These are phyloP conservation scores for Lapara coniferarum DNA, from an alignment of 2,888 invertebrate genomes.

Conservation along the genomic window DNA sequence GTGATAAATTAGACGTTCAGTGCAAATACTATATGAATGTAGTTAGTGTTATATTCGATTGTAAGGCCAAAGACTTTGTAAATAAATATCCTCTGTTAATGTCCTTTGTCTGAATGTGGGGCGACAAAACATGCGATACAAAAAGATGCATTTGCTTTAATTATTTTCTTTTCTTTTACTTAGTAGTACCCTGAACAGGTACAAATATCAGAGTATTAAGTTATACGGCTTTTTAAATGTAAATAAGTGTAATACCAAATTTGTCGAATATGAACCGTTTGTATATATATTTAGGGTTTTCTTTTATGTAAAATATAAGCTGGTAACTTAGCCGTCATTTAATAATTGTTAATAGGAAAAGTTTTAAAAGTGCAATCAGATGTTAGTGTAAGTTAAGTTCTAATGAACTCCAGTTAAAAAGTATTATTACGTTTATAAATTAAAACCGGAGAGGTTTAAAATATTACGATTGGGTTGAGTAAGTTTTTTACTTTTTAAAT, in stretches of 20 bases:
- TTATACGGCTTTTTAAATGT: slow-evolving; percentile 69
- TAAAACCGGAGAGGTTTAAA: slow-evolving; percentile 78
- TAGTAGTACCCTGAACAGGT: slow-evolving; percentile 71
- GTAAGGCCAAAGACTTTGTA: slow-evolving; percentile 83
- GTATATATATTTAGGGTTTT: slow-evolving; percentile 70
- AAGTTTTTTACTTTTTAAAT: slow-evolving; percentile 77
- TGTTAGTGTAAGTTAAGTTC: slow-evolving; percentile 76
- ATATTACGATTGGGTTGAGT: slow-evolving; percentile 80
- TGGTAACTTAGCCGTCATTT: slow-evolving; percentile 45
- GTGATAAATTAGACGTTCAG: slow-evolving; percentile 50
- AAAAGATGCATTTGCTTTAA: slow-evolving; percentile 81
- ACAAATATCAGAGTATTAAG: slow-evolving; percentile 76
- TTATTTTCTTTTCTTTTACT: slow-evolving; percentile 64
- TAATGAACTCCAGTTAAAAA: slow-evolving; percentile 79
- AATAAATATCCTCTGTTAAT: slow-evolving; percentile 53
- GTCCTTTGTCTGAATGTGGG: slow-evolving; percentile 14
- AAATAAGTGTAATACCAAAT: slow-evolving; percentile 81
- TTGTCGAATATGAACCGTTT: slow-evolving; percentile 61
- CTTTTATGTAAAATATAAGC: slow-evolving; percentile 29
- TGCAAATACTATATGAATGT: slow-evolving; percentile 58
- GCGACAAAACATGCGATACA: slow-evolving; percentile 70
- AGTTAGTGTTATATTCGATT: slow-evolving; percentile 68
- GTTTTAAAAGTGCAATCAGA: slow-evolving; percentile 79
- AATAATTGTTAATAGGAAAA: slow-evolving; percentile 75
- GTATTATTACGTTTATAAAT: slow-evolving; percentile 82